These are phyloP conservation scores for Cyclina sinensis DNA, from an alignment of 1,140 invertebrate species.

Conservation along the genomic window DNA sequence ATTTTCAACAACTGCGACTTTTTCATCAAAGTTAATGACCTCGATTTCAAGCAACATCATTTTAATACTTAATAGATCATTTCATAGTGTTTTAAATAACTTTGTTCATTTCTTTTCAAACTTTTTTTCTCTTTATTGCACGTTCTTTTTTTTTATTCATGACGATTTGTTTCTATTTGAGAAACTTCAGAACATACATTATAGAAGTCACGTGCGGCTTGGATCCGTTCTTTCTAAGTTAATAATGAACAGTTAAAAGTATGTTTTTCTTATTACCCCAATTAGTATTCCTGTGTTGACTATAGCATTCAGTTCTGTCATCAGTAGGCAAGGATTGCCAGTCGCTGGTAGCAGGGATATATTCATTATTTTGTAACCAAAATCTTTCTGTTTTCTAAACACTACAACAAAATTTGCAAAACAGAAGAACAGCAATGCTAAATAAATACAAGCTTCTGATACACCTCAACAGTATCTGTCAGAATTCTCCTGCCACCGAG, in stretches of 20 bases:
- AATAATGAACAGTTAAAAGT: not conserved
- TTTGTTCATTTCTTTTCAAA: too few relatives aligned
- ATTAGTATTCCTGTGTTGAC: not conserved
- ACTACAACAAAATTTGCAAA: constrained; percentile 39
- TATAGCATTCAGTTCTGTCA: constrained; percentile 19
- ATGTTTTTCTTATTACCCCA: constrained; percentile 8
- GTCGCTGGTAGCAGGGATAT: not conserved
- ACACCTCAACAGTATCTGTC: not conserved
- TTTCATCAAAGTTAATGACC: too few relatives aligned
- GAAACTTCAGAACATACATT: too few relatives aligned
- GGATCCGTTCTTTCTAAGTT: too few relatives aligned
- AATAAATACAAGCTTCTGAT: constrained; percentile 25
- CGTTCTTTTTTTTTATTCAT: too few relatives aligned
- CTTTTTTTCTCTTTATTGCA: too few relatives aligned
- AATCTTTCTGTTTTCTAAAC: constrained; percentile 22
- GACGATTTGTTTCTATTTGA: too few relatives aligned
- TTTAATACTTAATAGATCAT: too few relatives aligned
- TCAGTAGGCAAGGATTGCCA: not conserved
- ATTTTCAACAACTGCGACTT: too few relatives aligned
- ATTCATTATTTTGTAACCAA: constrained; percentile 37
- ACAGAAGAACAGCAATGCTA: not conserved
- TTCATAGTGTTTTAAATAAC: too few relatives aligned
- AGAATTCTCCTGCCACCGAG: not conserved
- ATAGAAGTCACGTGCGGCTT: too few relatives aligned
- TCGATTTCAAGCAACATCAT: too few relatives aligned